Conservation (phyloP, 2,888 invertebrate genomes). For the Lissonota sp. region DNA sequence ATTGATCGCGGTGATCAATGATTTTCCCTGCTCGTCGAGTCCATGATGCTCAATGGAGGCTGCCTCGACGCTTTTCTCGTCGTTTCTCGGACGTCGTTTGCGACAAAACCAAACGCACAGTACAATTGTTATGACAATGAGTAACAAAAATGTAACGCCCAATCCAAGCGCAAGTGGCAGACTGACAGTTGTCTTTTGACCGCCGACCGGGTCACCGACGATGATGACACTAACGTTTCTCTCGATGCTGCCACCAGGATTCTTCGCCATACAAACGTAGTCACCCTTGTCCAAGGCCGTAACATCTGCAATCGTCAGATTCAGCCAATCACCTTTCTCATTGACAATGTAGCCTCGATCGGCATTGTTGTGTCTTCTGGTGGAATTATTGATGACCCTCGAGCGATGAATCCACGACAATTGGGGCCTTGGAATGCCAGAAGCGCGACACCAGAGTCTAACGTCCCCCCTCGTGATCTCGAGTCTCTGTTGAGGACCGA, state of each 20-base stretch:
- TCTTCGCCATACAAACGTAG: conserved; percentile 92
- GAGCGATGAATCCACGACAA: conserved; percentile 83
- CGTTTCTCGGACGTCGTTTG: conserved; percentile 85
- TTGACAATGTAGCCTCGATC: conserved; percentile 83
- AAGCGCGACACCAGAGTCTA: conserved; percentile 88
- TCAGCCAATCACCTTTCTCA: conserved; percentile 81
- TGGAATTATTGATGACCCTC: conserved; percentile 73
- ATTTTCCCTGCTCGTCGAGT: conserved; percentile 93
- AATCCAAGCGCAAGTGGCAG: conserved; percentile 84
- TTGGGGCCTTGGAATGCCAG: conserved; percentile 92
- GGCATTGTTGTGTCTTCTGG: conserved; percentile 77
- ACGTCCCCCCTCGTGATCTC: conserved; percentile 88
- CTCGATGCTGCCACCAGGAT: conserved; percentile 92
- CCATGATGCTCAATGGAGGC: conserved; percentile 91
- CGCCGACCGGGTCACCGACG: conserved; percentile 77
- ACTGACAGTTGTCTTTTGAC: conserved; percentile 78
- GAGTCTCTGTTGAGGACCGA: conserved; percentile 85
- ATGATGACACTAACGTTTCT: conserved; percentile 89
- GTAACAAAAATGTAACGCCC: conserved; percentile 84
- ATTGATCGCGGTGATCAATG: conserved; percentile 92
- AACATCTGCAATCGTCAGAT: conserved; percentile 89
- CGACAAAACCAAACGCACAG: conserved; percentile 87
- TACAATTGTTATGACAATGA: conserved; percentile 84
- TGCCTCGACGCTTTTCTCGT: conserved; percentile 86
- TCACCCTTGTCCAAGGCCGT: conserved; percentile 88